These are phyloP conservation scores for Cairina moschata DNA, from an alignment of 2,113 vertebrate genomes.

Conservation along the genomic window DNA sequence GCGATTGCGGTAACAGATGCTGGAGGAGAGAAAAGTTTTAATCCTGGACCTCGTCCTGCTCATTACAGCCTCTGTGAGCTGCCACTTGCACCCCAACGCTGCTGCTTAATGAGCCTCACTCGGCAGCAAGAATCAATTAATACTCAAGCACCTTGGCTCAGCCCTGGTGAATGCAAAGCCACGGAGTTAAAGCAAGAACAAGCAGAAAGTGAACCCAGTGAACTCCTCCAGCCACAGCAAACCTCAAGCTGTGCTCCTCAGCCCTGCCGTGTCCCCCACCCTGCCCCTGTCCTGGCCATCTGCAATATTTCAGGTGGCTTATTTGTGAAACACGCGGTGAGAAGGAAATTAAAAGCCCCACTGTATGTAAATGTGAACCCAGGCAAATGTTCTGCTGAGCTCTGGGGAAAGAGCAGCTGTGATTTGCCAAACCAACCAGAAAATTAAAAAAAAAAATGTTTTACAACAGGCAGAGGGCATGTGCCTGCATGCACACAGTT, in stretches of 20 bases:
- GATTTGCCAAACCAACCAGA: constrained; percentile 51
- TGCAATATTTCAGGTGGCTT: background rate
- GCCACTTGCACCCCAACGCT: constrained; percentile 31
- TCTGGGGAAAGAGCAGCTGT: constrained; percentile 47
- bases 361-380: background rate
- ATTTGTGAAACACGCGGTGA: fast-evolving
- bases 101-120: constrained; percentile 33
- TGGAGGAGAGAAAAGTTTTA: background rate
- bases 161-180: background rate
- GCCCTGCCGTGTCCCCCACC: background rate
- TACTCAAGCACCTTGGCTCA: background rate
- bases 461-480: background rate
- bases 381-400: background rate
- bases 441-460: constrained; percentile 54
- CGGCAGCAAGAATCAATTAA: constrained; percentile 42
- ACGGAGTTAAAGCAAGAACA: background rate
- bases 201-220: fast-evolving
- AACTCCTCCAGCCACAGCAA: background rate
- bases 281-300: background rate
- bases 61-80: background rate
- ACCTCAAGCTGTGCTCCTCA: fast-evolving
- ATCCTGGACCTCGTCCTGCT: background rate
- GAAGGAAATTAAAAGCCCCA: background rate
- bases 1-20: background rate
- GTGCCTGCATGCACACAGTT: background rate